These are phyloP conservation scores for Charadrius vociferus DNA, from an alignment of 2,113 vertebrate species.

Conservation along the genomic window DNA sequence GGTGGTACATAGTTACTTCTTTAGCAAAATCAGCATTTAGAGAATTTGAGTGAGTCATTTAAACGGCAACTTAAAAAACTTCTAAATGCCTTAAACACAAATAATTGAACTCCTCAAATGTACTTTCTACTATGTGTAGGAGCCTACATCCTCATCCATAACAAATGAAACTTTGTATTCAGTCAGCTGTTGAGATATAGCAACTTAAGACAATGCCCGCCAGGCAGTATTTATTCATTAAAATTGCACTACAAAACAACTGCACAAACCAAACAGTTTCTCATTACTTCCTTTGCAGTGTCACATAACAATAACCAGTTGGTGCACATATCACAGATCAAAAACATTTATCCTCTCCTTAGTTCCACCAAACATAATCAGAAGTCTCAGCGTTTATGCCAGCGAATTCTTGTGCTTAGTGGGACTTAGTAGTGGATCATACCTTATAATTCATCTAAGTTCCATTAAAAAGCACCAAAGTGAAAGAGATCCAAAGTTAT, in stretches of 20 bases:
- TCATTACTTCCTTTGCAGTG: neutral
- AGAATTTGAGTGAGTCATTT: neutral
- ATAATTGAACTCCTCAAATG: neutral
- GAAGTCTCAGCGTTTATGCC: neutral
- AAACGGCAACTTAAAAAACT: neutral
- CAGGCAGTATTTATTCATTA: neutral
- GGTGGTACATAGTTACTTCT: neutral
- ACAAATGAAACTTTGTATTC: neutral
- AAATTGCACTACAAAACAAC: neutral
- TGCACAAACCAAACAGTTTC: neutral
- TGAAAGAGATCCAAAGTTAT: neutral
- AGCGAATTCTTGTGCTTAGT: neutral
- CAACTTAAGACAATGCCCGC: neutral
- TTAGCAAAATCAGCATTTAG: slow-evolving; percentile 5
- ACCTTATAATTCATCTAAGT: neutral
- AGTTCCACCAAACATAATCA: neutral
- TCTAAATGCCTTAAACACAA: neutral
- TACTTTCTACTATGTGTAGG: neutral
- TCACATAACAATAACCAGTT: neutral
- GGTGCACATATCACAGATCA: neutral
- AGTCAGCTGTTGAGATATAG: neutral
- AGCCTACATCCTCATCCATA: neutral
- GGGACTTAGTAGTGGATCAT: neutral
- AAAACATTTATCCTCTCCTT: neutral
- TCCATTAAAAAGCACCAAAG: neutral